Base-by-base conservation (phyloP, 2,113 vertebrate genomes). In the Pachyramphus minor region DNA sequence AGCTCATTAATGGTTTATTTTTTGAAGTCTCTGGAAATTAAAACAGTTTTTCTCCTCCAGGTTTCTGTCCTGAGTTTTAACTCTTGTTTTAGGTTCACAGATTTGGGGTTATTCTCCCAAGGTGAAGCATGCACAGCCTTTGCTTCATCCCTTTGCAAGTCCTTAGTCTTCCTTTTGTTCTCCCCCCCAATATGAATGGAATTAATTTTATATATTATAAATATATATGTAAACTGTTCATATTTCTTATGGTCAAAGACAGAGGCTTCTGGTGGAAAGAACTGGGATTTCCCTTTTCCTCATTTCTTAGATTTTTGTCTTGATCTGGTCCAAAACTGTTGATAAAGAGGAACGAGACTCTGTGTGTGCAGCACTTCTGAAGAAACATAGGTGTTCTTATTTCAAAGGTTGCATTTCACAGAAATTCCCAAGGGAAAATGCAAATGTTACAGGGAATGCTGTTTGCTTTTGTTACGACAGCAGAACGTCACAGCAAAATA, bases 151-250 rank as follows among this genome's bases (percentile, higher is more conserved):
- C 11, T 60, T 73, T 60, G 24, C 33, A 39, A 76, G 11, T 5
- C 0, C 1, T 52, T n/a, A n/a, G 12, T 27, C 4, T 44, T 9
- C 28, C 2, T 19, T 50, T 21, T 11, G 28, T 47, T 14, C 9
- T 11, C 4, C 1, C 7, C 1, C 1, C 12, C 20, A 33, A 1
- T 22, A 49, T 31, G 2, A 18, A 60, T 62, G 3, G 8, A 73
- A 47, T 63, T 76, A 33, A 24, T 80, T 86, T 62, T 69, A 8
- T 74, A 25, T 76, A 4, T 64, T 22, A 12, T 22, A n/a, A 8
- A 56, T 14, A 24, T 47, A 31, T 15, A 1, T 45, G 39, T 22
- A 78, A 73, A n/a, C 14, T 45, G 2, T 17, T 71, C 18, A 5
- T 8, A 10, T 1, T 45, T 62, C 68, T 44, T 39, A 33, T 23